These are phyloP conservation scores for Labrus mixtus DNA, from an alignment of 2,113 vertebrate genomes.

Conservation along the genomic window DNA sequence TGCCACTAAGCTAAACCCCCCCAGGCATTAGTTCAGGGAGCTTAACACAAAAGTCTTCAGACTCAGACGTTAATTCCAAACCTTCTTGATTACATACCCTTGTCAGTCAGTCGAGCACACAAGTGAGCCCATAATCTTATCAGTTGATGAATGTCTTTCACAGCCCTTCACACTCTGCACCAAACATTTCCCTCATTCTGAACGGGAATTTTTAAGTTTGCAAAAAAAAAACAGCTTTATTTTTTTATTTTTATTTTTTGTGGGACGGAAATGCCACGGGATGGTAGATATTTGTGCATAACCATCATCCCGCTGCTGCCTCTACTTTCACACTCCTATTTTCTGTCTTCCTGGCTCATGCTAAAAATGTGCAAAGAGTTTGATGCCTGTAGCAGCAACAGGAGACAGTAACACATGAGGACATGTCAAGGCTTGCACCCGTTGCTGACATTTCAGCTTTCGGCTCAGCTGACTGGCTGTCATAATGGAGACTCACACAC, in stretches of 20 bases:
- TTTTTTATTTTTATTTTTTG: not conserved
- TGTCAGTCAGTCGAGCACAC: conserved; percentile 65
- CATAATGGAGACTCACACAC: conserved; percentile 38
- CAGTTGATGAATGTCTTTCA: conserved; percentile 60
- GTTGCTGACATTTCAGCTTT: conserved; percentile 69
- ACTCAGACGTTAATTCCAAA: conserved; percentile 68
- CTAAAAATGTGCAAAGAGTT: conserved; percentile 62
- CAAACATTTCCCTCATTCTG: conserved; percentile 21
- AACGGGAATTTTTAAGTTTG: conserved; percentile 17
- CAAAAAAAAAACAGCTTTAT: not conserved
- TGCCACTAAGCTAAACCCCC: conserved; percentile 59
- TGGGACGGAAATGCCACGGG: not conserved
- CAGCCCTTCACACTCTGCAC: conserved; percentile 39
- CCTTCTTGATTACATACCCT: conserved; percentile 67
- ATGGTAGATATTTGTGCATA: conserved; percentile 20
- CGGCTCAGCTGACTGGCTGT: conserved; percentile 66
- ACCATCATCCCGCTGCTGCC: conserved; percentile 23
- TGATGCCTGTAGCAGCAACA: conserved; percentile 70
- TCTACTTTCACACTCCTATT: conserved; percentile 50
- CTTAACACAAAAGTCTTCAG: conserved; percentile 69
- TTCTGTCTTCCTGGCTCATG: conserved; percentile 39
- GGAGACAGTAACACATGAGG: conserved; percentile 74
- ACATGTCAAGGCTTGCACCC: conserved; percentile 69
- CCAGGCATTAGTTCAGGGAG: conserved; percentile 72
- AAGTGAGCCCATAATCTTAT: conserved; percentile 64